Conservation (phyloP, 2,888 invertebrate genomes). For the Orthonevra nobilis region DNA sequence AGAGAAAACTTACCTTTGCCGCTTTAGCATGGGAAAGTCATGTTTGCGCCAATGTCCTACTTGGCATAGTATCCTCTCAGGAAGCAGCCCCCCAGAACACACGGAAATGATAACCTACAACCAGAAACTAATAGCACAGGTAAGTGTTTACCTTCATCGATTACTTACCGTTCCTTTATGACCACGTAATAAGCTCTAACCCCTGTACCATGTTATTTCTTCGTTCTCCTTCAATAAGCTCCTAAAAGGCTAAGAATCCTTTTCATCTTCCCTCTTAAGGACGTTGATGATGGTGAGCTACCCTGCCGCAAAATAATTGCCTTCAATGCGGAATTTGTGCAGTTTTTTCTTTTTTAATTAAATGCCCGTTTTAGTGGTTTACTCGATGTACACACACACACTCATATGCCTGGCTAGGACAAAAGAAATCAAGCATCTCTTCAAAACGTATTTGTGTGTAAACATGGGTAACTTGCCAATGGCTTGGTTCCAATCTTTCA, state of each 20-base stretch:
- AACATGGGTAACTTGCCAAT: slow-evolving; percentile 51
- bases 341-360: slow-evolving; percentile 67
- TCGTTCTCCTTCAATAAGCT: slow-evolving; percentile 43
- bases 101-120: background rate
- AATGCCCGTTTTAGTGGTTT: slow-evolving; percentile 55
- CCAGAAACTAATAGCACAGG: slow-evolving; percentile 39
- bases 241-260: slow-evolving; percentile 62
- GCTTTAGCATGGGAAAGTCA: slow-evolving; percentile 4
- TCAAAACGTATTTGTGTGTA: slow-evolving; percentile 12
- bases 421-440: slow-evolving; percentile 26
- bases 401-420: slow-evolving; percentile 17
- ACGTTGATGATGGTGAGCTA: slow-evolving; percentile 21
- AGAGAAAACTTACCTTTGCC: slow-evolving; percentile 33
- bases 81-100: slow-evolving; percentile 15
- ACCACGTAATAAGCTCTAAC: slow-evolving; percentile 53
- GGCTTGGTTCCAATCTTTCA: slow-evolving; percentile 51
- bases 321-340: slow-evolving; percentile 68
- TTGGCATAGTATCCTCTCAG: slow-evolving; percentile 41
- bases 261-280: slow-evolving; percentile 15
- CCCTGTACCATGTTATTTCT: slow-evolving; percentile 16
- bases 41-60: slow-evolving; percentile 47
- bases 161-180: slow-evolving; percentile 52
- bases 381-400: slow-evolving; percentile 8
- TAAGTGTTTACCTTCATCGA: slow-evolving; percentile 63
- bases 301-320: slow-evolving; percentile 56